Evolutionary conservation across 37 sponge, comb jelly and placozoan genomes (phyloP).

Genomic region (Chondrosia reniformis): DNA sequence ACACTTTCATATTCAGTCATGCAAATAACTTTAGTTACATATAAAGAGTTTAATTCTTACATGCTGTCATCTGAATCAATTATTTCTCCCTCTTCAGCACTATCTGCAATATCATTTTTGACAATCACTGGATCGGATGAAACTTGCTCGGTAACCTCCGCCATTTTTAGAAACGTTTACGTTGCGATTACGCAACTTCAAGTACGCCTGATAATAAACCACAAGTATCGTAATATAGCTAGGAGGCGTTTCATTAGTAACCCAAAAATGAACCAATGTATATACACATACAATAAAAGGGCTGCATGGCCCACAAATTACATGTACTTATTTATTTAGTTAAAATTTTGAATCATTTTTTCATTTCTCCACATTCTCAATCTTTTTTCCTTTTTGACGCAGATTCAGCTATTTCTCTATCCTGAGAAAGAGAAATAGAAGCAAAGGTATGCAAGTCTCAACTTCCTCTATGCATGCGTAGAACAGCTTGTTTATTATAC

Average conservation of each 20-base stretch:
- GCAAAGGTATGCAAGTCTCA: not conserved
- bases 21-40: not conserved
- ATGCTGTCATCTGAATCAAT: not conserved
- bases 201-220: not conserved
- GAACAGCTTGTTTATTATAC: not conserved
- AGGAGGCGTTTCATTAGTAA: too few species aligned
- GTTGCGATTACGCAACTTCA: not conserved
- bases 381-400: conserved; percentile 36
- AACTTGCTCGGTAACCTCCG: not conserved
- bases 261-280: too few species aligned
- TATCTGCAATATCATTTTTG: not conserved
- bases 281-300: not conserved
- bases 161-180: conserved; percentile 17
- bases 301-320: too few species aligned
- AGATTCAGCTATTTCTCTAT: conserved; percentile 75
- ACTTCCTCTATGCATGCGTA: not conserved
- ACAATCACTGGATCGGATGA: too few species aligned
- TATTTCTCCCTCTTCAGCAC: conserved; percentile 25
- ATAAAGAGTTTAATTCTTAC: not conserved
- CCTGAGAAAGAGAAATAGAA: conserved; percentile 27
- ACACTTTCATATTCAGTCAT: too few species aligned
- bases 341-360: too few species aligned
- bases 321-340: too few species aligned
- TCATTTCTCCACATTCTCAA: too few species aligned
- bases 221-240: too few species aligned